A percentile compares a stretch with the other conserved stretches of the same genome.
phyloP scores from a whole-genome alignment of 1,140 invertebrate species.

The Babylonia areolata region DNA sequence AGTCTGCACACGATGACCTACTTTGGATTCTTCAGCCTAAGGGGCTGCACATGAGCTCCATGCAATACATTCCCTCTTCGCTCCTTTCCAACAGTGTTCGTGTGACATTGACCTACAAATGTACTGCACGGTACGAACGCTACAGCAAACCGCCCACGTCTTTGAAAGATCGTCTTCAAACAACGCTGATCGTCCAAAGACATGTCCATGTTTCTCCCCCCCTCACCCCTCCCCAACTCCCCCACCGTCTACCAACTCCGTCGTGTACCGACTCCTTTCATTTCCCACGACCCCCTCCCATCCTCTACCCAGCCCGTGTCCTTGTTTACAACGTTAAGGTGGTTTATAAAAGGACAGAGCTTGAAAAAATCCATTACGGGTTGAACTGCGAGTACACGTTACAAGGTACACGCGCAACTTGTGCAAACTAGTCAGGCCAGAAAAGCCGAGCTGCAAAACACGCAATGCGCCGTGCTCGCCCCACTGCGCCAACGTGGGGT shows the following conservation, averaged over 20 bases:
- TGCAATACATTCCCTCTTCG: background rate
- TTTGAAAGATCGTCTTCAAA: background rate
- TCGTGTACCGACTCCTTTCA: background rate
- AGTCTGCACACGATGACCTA: too few species aligned
- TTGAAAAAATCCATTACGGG: background rate
- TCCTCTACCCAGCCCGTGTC: background rate
- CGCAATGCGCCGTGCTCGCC: background rate
- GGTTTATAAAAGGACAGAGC: background rate
- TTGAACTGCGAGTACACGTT: background rate
- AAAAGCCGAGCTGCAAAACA: background rate
- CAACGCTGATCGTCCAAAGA: background rate
- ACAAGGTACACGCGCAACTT: constrained; percentile 23
- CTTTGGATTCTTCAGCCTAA: too few species aligned
- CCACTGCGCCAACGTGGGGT: background rate
- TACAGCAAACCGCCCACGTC: background rate
- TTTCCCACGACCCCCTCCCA: background rate
- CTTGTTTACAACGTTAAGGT: background rate
- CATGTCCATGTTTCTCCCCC: background rate
- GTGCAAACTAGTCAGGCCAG: constrained; percentile 26
- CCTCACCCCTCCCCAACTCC: background rate
- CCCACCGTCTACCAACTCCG: background rate
- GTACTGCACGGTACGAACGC: background rate
- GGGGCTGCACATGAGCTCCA: too few species aligned
- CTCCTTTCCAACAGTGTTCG: background rate
- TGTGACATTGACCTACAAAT: background rate